phyloP scores from a whole-genome alignment of 2,888 invertebrate genomes.

The Gonocerus acuteangulatus region DNA sequence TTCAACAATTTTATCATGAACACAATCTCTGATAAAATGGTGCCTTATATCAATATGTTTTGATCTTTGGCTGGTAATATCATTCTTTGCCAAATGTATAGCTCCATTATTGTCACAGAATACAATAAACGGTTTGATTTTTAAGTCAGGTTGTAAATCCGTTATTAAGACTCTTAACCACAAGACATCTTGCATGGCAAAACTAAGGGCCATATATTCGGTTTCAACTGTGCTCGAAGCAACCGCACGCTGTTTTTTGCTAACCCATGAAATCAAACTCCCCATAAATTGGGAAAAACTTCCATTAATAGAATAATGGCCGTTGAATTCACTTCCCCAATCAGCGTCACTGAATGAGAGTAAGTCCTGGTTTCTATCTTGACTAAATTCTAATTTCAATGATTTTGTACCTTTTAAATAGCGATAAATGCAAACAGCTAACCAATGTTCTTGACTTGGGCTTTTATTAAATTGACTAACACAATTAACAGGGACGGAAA shows the following conservation, averaged over 20 bases:
- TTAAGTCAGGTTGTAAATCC: neutral
- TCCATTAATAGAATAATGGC: neutral
- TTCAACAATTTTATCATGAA: neutral
- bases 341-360: neutral
- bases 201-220: slow-evolving; percentile 5
- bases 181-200: neutral
- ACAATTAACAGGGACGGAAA: neutral
- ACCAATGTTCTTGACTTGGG: neutral
- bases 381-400: neutral
- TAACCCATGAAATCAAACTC: slow-evolving; percentile 3
- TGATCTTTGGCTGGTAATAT: slow-evolving; percentile 2
- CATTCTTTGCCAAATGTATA: slow-evolving; percentile 6
- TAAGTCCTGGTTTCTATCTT: neutral
- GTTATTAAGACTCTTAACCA: neutral
- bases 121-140: neutral
- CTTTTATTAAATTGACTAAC: neutral
- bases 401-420: neutral
- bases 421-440: neutral
- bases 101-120: slow-evolving; percentile 21
- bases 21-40: slow-evolving; percentile 4
- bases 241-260: slow-evolving; percentile 14
- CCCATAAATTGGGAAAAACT: neutral
- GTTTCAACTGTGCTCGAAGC: slow-evolving; percentile 1
- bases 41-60: slow-evolving; percentile 19
- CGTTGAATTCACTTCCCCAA: neutral